Conservation (phyloP, 2,113 vertebrate genomes). For the Oncorhynchus clarkii region DNA sequence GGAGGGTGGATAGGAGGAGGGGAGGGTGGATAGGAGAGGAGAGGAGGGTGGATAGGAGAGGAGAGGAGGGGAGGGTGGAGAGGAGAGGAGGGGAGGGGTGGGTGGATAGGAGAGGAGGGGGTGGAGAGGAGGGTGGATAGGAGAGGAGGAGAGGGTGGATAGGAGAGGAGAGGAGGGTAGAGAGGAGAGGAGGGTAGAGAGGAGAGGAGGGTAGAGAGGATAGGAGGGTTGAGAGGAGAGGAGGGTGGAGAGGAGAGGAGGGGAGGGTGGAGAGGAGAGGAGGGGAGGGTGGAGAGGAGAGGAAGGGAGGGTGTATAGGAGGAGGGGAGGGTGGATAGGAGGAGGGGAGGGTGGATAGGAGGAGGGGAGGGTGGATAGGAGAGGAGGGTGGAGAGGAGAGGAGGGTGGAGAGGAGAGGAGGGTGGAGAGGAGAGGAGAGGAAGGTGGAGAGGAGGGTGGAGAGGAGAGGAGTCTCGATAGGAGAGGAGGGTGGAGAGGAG, state of each 20-base stretch:
- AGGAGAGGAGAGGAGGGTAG: accelerated
- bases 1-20: no score
- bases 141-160: accelerated
- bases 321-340: no score
- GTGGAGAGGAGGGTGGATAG: no score
- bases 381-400: no score
- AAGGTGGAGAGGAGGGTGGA: no score
- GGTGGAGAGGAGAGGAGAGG: not conserved
- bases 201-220: accelerated
- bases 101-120: accelerated
- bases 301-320: no score
- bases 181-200: accelerated
- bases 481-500: not conserved
- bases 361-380: not conserved
- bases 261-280: no score
- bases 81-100: accelerated
- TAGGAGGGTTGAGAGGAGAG: not conserved
- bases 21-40: accelerated
- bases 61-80: no score
- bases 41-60: accelerated
- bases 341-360: not conserved
- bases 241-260: not conserved
- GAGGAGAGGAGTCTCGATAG: not conserved
- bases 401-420: not conserved
- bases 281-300: no score